These are phyloP conservation scores for Laticauda laticaudata DNA, from an alignment of 2,113 vertebrate genomes.

Conservation along the genomic window DNA sequence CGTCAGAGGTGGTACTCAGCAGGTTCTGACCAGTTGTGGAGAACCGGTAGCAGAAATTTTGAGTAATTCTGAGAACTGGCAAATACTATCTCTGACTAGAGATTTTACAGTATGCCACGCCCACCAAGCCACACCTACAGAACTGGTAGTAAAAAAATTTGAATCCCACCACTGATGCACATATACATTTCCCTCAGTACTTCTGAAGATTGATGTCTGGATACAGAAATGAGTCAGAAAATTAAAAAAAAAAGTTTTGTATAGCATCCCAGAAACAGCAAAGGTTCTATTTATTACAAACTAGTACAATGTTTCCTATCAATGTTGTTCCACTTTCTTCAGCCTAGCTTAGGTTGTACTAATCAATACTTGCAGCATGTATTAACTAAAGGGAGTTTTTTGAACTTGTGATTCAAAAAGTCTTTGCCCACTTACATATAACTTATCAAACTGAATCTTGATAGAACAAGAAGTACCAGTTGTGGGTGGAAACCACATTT, in stretches of 20 bases:
- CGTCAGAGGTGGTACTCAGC: too few relatives aligned
- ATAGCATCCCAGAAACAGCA: not conserved
- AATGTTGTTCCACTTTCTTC: not conserved
- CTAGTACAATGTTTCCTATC: not conserved
- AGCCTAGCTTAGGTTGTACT: not conserved
- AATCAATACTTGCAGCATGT: not conserved
- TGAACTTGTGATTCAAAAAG: not conserved
- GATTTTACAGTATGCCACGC: too few relatives aligned
- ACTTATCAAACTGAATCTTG: not conserved
- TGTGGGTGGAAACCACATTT: not conserved
- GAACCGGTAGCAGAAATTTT: too few relatives aligned
- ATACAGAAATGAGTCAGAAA: not conserved
- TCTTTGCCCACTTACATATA: not conserved
- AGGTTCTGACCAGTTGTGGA: too few relatives aligned
- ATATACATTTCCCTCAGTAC: not conserved
- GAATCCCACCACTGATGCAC: not conserved
- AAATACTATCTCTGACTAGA: too few relatives aligned
- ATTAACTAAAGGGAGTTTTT: not conserved
- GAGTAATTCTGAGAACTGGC: too few relatives aligned
- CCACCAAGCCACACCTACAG: too few relatives aligned
- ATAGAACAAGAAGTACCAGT: not conserved
- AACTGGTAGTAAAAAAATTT: too few relatives aligned
- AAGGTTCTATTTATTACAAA: not conserved
- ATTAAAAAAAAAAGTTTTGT: not conserved
- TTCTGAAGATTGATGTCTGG: not conserved